Evolutionary conservation across 2,888 invertebrate species (phyloP), one percentile per base, ranked within the genome.

Genomic region (Gnatocerus cornutus): DNA sequence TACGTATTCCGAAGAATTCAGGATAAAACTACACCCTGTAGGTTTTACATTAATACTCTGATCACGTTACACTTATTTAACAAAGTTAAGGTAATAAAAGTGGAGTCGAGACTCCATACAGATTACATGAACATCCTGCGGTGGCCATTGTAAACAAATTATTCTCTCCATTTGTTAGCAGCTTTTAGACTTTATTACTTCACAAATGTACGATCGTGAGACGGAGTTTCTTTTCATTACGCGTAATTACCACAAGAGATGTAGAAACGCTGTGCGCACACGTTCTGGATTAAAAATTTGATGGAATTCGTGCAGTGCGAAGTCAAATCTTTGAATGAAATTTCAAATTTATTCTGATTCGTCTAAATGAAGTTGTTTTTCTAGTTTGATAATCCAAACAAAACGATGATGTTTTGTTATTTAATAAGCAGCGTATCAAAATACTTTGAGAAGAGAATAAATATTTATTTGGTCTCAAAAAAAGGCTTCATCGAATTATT

Each of bases 61-160:
- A 62, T 68, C 68, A 63, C 68, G 68, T 68, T 58, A 58, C 48
- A 45, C 48, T 65, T 65, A 65, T 65, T 65, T 65, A 65, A 65
- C 65, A 65, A 65, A 65, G 64, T 64, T 64, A 64, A 64, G 64
- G 64, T 64, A 64, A 53, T 64, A 64, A 64, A 64, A 64, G 29
- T 65, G 16, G 48, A 10, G 56, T 39, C 27, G 48, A 21, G 46
- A 13, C 29, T 39, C 56, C 64, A 53, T 65, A 48, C 56, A 65
- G 56, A 65, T 65, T 56, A 48, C 56, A 33, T n/a, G 14, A 64
- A 33, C 10, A 48, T 41, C 33, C 30, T 50, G 62, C 39, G 30
- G 53, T 39, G 21, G 29, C 63, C 12, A 43, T 53, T 63, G 52
- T 63, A 41, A 63, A 53, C 63, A 63, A 53, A 63, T 63, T 63